Conservation (phyloP, 2,797 vertebrate genomes). For the Gymnoscopelus braueri region DNA sequence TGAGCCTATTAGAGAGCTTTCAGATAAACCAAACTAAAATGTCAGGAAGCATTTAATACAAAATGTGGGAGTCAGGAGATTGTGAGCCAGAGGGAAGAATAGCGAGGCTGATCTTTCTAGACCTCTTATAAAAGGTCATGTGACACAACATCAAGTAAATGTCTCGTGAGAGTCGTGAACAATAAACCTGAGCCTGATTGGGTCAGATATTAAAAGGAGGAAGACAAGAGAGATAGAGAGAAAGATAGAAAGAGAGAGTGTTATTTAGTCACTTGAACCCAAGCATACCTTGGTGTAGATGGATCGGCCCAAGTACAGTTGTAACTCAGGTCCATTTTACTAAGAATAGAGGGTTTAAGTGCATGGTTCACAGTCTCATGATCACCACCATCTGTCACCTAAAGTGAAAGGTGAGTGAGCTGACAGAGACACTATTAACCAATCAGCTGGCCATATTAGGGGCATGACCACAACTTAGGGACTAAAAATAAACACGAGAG, state of each 20-base stretch:
- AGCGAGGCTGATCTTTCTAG: neutral
- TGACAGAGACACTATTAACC: slow-evolving; percentile 42
- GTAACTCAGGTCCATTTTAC: too few species aligned
- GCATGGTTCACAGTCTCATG: slow-evolving; percentile 5
- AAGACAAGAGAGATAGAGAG: slow-evolving; percentile 10
- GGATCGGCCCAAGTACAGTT: too few species aligned
- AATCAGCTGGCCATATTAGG: slow-evolving; percentile 62
- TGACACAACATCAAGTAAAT: too few species aligned
- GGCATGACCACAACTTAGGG: slow-evolving; percentile 44
- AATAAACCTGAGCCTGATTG: too few species aligned
- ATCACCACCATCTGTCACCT: slow-evolving; percentile 32
- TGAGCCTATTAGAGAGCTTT: neutral
- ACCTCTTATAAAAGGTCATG: too few species aligned
- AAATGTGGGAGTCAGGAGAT: slow-evolving; percentile 15
- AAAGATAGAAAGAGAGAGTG: slow-evolving; percentile 7
- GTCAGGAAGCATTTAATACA: slow-evolving; percentile 27
- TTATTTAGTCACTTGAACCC: too few species aligned
- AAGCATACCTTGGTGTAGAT: too few species aligned
- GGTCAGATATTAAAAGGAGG: too few species aligned
- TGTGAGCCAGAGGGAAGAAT: slow-evolving; percentile 31
- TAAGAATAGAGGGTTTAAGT: too few species aligned
- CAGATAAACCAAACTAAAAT: slow-evolving; percentile 24
- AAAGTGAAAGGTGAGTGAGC: slow-evolving; percentile 21
- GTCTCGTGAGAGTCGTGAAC: too few species aligned
- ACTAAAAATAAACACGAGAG: slow-evolving; percentile 61